Base-by-base conservation (phyloP, 2,888 invertebrate species). In the Zaprionus bogoriensis region DNA sequence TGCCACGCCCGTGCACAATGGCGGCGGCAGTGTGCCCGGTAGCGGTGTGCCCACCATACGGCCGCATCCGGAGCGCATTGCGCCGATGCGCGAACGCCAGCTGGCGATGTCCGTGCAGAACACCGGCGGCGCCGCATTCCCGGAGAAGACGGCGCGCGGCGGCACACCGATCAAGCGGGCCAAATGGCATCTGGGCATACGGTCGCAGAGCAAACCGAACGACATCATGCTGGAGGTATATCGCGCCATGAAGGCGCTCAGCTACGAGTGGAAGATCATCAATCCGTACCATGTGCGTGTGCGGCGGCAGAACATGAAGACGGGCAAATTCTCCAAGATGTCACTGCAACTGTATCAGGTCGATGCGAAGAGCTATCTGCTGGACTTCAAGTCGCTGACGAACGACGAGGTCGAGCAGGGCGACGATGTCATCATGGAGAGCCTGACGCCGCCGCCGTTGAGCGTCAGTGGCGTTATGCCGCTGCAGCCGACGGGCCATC, bases 141-240 rank as follows among this genome's bases (percentile, higher is more conserved):
- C 89, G 0, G 91, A 91, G 67, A 92, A 92, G 60, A 77, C 89
- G 0, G 90, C 90, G 25, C 90, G 92, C 17, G 94, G 94, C 48
- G 94, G 95, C 38, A 95, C 95, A 23, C 96, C 96, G 46, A 95
- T 97, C 4, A 99, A 98, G 91, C 93, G 98, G 67, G 99, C 99
- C 5, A 99, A 99, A 89, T 99, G 99, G 99, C 99, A 99, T 92
- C 92, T 99, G 79, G 99, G 98, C 55, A 99, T 99, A 84, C 93
- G 99, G 54, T 99, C 99, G 4, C 99, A 99, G 90, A 99, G 99
- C 90, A 98, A 98, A 90, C 99, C 99, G 0, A 97, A 98, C 89
- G 99, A 99, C 91, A 99, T 99, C 53, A 99, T 99, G 99, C 95
- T 98, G 91, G 99, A 99, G 92, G 99, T 99, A 0, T 99, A 98